Evolutionary conservation across 1,140 invertebrate genomes (phyloP).

Genomic region (Phymastichus coffea): DNA sequence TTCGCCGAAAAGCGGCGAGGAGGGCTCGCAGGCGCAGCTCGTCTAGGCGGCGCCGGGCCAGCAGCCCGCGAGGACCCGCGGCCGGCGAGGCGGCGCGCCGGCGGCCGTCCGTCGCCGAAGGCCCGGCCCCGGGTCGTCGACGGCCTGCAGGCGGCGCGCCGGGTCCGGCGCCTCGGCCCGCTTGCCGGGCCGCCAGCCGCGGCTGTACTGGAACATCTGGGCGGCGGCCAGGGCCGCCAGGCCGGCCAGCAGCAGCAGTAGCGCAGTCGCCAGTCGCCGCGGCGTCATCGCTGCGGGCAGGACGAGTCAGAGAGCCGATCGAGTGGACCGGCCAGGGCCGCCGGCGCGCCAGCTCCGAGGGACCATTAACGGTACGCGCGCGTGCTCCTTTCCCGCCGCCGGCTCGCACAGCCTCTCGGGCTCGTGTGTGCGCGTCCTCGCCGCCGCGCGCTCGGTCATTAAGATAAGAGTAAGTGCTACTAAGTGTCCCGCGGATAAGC

Average conservation of each 20-base stretch:
- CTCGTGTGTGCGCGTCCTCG: not conserved
- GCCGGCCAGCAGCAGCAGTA: not conserved
- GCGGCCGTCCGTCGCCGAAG: slow-evolving; percentile 66
- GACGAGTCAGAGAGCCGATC: no score
- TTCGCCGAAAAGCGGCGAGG: slow-evolving; percentile 33
- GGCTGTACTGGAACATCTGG: slow-evolving; percentile 73
- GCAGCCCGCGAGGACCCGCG: no score
- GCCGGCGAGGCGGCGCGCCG: slow-evolving; percentile 46
- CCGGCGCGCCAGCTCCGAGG: slow-evolving; percentile 23
- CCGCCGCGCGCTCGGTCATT: slow-evolving; percentile 43
- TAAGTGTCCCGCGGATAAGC: slow-evolving; percentile 56
- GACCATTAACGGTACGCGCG: slow-evolving; percentile 55
- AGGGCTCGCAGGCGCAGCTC: slow-evolving; percentile 35
- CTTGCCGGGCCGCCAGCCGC: slow-evolving; percentile 75
- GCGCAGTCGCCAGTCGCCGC: not conserved
- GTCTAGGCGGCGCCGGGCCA: no score
- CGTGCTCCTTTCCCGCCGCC: slow-evolving; percentile 7
- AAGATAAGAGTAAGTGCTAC: slow-evolving; percentile 60
- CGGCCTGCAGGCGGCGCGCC: slow-evolving; percentile 65
- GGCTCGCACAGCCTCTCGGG: not conserved
- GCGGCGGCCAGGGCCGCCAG: slow-evolving; percentile 28
- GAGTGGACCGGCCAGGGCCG: not conserved
- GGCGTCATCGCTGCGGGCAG: no score
- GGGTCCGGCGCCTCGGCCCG: slow-evolving; percentile 45
- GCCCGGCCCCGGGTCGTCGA: slow-evolving; percentile 58